Base-by-base conservation (phyloP, 1,140 invertebrate species). In the Centruroides sculpturatus region DNA sequence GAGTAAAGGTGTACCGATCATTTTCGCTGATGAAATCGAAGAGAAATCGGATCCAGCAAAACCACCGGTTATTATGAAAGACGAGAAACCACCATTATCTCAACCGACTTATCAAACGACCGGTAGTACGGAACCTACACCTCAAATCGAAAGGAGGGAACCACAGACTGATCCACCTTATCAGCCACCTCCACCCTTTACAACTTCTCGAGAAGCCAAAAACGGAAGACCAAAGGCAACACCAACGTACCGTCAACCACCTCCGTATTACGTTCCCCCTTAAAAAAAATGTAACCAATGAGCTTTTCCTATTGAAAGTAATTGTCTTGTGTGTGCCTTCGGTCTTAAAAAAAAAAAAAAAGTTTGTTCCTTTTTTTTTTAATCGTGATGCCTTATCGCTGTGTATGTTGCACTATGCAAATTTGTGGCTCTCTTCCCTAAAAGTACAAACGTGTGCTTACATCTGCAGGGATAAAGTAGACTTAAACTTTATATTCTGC, bases 1-100 rank as follows among this genome's bases (percentile, higher is more conserved):
- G 6, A 89, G 84, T 65, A 93, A 92, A 74, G 90, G 89, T 47
- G 88, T 92, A 67, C 92, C 92, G 1, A 88, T 95, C 5, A 95
- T 96, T 66, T 94, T 96, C 74, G 73, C 76, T 72, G 90, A 95
- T 74, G 92, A 97, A 72, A 76, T 94, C 11, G 89, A 92, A 66
- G 91, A 95, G 69, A 86, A 85, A 3, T 85, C 85, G 71, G 72
- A 71, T 60, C 85, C 84, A 34, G 89, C 90, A 67, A 93, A 93
- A 75, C 83, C 85, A 47, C 90, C 91, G 3, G 83, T 94, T 3
- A 93, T 94, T 63, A 80, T 94, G 73, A 88, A 91, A 66, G 89
- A 94, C 65, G 90, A 93, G 70, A 92, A 91, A 71, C 89, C 91
- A 13, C 89, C 91, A 0, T 74, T 91, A 59, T 83, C 84, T n/a